These are phyloP conservation scores for Rhogogaster chlorosoma DNA, from an alignment of 2,888 invertebrate genomes.

Conservation along the genomic window DNA sequence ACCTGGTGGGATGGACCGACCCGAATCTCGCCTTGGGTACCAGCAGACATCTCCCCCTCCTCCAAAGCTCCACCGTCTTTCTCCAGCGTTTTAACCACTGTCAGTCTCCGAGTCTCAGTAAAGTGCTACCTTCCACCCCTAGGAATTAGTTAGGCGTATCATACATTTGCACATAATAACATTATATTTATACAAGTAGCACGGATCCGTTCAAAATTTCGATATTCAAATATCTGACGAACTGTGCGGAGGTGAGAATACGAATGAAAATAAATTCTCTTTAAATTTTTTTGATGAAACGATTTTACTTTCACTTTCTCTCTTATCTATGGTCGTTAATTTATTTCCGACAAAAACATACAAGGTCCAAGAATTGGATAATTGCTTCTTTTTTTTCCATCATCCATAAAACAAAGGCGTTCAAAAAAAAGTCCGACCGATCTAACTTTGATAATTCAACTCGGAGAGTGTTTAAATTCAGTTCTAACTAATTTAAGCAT, in stretches of 20 bases:
- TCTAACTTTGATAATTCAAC: neutral
- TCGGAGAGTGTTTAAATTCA: slow-evolving; percentile 8
- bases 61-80: slow-evolving; percentile 77
- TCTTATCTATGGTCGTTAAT: neutral
- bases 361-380: neutral
- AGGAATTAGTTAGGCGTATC: slow-evolving; percentile 41
- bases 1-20: slow-evolving; percentile 89
- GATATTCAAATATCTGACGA: neutral
- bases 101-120: slow-evolving; percentile 75
- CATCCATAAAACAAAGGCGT: neutral
- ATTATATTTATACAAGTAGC: neutral
- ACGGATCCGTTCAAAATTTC: neutral
- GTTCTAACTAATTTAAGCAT: slow-evolving; percentile 32
- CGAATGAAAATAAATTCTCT: neutral
- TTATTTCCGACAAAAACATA: neutral
- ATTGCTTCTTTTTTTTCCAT: neutral
- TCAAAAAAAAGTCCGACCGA: neutral
- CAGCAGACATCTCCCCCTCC: slow-evolving; percentile 80
- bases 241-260: neutral
- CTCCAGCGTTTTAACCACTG: slow-evolving; percentile 76
- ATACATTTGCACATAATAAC: slow-evolving; percentile 36
- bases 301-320: neutral
- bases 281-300: neutral
- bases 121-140: slow-evolving; percentile 76
- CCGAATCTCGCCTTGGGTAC: slow-evolving; percentile 88